Percentiles rank a stretch among this genome's conserved stretches.
These are phyloP conservation scores for Galeopsomyia nigrocyanea DNA, from an alignment of 2,888 invertebrate species.

Conservation along the genomic window DNA sequence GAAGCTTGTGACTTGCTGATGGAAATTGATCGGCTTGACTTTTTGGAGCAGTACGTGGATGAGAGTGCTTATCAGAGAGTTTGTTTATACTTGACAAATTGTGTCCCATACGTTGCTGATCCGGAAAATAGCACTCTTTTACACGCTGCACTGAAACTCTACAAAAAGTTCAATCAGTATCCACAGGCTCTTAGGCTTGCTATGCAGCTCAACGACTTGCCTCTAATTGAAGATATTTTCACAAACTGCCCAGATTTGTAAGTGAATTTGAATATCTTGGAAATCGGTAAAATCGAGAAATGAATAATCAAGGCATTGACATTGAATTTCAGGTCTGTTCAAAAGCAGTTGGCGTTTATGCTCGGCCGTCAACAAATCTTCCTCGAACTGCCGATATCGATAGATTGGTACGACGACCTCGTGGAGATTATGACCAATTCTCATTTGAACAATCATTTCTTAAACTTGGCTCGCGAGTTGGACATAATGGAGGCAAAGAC, in stretches of 20 bases:
- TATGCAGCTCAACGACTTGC: constrained; percentile 87
- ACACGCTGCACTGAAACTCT: constrained; percentile 86
- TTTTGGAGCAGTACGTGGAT: constrained; percentile 89
- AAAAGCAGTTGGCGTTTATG: constrained; percentile 97
- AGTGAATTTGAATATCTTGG: constrained; percentile 64
- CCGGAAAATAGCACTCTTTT: constrained; percentile 90
- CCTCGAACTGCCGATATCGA: constrained; percentile 80
- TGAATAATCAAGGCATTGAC: neutral
- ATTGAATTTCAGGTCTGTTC: constrained; percentile 75
- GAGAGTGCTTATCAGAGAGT: constrained; percentile 91
- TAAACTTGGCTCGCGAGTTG: constrained; percentile 93
- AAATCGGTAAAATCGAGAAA: constrained; percentile 21
- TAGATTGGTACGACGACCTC: constrained; percentile 81
- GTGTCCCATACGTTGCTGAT: constrained; percentile 96
- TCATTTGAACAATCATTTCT: constrained; percentile 92
- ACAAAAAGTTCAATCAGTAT: constrained; percentile 88
- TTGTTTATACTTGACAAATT: constrained; percentile 92
- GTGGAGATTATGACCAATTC: constrained; percentile 93
- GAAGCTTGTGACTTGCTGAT: constrained; percentile 98
- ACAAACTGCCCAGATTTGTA: constrained; percentile 86
- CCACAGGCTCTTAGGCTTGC: constrained; percentile 92
- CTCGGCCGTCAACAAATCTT: constrained; percentile 94
- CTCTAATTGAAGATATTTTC: constrained; percentile 87
- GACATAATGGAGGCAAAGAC: constrained; percentile 99
- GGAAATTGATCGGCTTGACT: constrained; percentile 93